phyloP scores from a whole-genome alignment of 2,113 vertebrate genomes.

The Eonycteris spelaea region DNA sequence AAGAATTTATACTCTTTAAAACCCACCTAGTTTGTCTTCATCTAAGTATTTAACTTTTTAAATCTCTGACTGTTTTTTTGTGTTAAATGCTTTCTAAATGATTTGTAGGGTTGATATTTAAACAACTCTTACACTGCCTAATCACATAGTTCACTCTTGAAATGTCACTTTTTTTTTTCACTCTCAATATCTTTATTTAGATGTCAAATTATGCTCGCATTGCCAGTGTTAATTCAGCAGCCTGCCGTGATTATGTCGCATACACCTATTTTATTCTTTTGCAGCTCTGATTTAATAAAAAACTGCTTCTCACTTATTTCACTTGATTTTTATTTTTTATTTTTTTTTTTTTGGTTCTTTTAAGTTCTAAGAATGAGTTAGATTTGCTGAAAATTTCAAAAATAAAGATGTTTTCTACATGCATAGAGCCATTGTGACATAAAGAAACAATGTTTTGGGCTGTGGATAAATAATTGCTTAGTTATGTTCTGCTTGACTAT shows the following conservation, averaged over 20 bases:
- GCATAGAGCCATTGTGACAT: background rate
- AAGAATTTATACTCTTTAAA: conserved; percentile 41
- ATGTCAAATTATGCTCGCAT: conserved; percentile 34
- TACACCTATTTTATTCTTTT: conserved; percentile 34
- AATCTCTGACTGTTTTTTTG: background rate
- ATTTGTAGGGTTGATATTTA: conserved; percentile 64
- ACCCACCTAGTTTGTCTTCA: background rate
- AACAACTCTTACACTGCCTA: conserved; percentile 47
- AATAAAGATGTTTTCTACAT: background rate
- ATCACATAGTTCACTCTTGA: conserved; percentile 40
- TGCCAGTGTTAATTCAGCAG: conserved; percentile 15
- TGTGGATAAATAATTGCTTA: background rate
- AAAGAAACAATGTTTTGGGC: background rate
- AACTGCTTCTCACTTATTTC: background rate
- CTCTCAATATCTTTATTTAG: conserved; percentile 56
- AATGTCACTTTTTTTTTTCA: background rate
- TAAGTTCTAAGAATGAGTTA: background rate
- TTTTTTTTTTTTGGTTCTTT: background rate
- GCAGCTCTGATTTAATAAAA: background rate
- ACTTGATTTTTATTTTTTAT: background rate
- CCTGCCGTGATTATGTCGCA: background rate
- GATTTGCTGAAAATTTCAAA: conserved; percentile 26
- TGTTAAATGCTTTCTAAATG: conserved; percentile 56
- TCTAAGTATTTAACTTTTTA: background rate
- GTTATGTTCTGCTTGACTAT: background rate